These are phyloP conservation scores for Temnothorax unifasciatus DNA, from an alignment of 2,888 invertebrate species.

Conservation along the genomic window DNA sequence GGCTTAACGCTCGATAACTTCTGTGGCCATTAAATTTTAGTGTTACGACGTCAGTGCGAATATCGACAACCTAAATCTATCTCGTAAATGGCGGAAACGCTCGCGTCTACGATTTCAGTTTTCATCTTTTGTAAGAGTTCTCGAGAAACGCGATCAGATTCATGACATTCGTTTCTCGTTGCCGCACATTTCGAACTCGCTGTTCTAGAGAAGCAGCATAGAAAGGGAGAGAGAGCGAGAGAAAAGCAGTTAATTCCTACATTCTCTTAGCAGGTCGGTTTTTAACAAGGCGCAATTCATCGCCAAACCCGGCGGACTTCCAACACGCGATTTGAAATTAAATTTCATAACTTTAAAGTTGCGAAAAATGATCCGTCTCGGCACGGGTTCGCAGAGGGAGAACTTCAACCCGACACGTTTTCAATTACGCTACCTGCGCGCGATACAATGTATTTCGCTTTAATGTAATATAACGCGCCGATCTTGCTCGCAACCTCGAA, in stretches of 20 bases:
- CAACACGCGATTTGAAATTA: constrained; percentile 57
- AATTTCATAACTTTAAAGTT: constrained; percentile 63
- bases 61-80: constrained; percentile 32
- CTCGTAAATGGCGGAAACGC: not conserved
- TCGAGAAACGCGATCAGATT: constrained; percentile 13
- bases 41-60: constrained; percentile 21
- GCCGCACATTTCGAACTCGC: not conserved
- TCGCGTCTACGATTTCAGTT: constrained; percentile 1
- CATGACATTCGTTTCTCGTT: constrained; percentile 18
- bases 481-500: constrained; percentile 34
- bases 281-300: constrained; percentile 54
- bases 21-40: constrained; percentile 37
- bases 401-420: constrained; percentile 62
- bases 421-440: constrained; percentile 61
- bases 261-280: constrained; percentile 40
- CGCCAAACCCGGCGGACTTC: constrained; percentile 35
- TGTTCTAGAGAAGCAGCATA: not conserved
- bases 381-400: constrained; percentile 18
- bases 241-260: constrained; percentile 30
- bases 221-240: not conserved
- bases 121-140: not conserved
- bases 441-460: constrained; percentile 57
- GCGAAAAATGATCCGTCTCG: constrained; percentile 63
- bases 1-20: constrained; percentile 43
- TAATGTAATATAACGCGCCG: constrained; percentile 47